Percentiles rank a stretch among this genome's conserved stretches.
phyloP scores from a whole-genome alignment of 2,113 vertebrate genomes.

The Ploceus nigricollis region DNA sequence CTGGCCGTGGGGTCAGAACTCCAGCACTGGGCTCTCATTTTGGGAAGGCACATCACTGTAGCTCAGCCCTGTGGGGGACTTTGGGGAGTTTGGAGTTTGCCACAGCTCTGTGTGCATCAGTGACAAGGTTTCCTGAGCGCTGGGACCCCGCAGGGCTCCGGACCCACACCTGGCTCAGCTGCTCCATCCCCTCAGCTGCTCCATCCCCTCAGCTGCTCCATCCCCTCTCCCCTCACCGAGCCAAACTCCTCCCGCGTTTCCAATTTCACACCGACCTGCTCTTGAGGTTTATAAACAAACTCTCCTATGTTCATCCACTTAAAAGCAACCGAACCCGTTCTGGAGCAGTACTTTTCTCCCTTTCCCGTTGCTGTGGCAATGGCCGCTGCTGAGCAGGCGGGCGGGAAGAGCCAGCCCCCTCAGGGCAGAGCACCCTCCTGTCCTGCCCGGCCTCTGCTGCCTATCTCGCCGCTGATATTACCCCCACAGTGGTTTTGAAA shows the following conservation, averaged over 20 bases:
- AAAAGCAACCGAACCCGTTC: not conserved
- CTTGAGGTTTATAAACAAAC: conserved; percentile 26
- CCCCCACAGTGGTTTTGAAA: not conserved
- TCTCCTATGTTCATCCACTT: conserved; percentile 33
- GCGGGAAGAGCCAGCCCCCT: not conserved
- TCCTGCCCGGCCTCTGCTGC: not conserved
- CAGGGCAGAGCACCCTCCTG: not conserved
- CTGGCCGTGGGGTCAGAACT: accelerated
- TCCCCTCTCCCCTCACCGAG: not conserved
- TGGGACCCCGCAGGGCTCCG: not conserved
- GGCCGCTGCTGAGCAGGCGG: not conserved
- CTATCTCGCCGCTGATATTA: not conserved
- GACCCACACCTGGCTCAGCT: not conserved
- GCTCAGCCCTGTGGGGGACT: accelerated
- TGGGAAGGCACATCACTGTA: not conserved
- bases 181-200: not conserved
- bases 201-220: not conserved
- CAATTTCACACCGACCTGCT: conserved; percentile 67
- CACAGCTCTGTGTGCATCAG: accelerated
- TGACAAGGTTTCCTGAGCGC: not conserved
- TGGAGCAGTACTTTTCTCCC: not conserved
- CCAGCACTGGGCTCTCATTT: accelerated
- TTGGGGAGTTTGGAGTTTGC: not conserved
- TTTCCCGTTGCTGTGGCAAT: not conserved
- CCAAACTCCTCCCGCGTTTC: not conserved